A percentile compares a stretch with the other conserved stretches of the same genome.
These are phyloP conservation scores for Cerceris ruficornis DNA, from an alignment of 2,888 invertebrate species.

Conservation along the genomic window DNA sequence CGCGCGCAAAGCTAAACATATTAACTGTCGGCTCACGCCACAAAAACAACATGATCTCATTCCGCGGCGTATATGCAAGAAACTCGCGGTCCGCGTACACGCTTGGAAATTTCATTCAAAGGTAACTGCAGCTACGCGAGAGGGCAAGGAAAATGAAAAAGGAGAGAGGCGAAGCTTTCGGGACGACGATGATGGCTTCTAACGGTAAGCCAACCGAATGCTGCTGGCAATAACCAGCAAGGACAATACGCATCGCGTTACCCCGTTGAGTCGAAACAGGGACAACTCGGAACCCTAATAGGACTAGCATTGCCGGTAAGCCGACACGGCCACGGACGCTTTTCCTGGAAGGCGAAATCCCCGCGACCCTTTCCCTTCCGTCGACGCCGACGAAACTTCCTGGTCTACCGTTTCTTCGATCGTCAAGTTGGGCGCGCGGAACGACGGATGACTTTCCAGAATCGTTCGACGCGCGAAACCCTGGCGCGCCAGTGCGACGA, in stretches of 20 bases:
- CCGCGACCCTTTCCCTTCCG: conserved; percentile 40
- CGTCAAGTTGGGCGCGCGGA: conserved; percentile 33
- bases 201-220: conserved; percentile 35
- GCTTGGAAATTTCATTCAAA: conserved; percentile 67
- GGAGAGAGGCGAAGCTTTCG: conserved; percentile 8
- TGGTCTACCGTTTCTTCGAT: conserved; percentile 26
- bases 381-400: conserved; percentile 55
- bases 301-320: conserved; percentile 51
- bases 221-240: conserved; percentile 45
- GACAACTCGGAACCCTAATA: conserved; percentile 60
- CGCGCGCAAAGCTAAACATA: conserved; percentile 79
- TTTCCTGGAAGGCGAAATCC: conserved; percentile 65
- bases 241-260: conserved; percentile 58
- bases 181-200: conserved; percentile 21
- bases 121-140: conserved; percentile 13
- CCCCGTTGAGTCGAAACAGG: conserved; percentile 43
- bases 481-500: conserved; percentile 52
- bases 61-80: conserved; percentile 70
- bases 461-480: conserved; percentile 44
- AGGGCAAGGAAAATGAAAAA: conserved; percentile 16
- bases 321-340: conserved; percentile 49
- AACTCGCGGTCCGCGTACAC: conserved; percentile 49
- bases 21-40: conserved; percentile 81
- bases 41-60: conserved; percentile 82
- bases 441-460: conserved; percentile 50